Percentiles rank a stretch among this genome's conserved stretches.
These are phyloP conservation scores for Parnassius apollo DNA, from an alignment of 2,888 invertebrate genomes.

Conservation along the genomic window DNA sequence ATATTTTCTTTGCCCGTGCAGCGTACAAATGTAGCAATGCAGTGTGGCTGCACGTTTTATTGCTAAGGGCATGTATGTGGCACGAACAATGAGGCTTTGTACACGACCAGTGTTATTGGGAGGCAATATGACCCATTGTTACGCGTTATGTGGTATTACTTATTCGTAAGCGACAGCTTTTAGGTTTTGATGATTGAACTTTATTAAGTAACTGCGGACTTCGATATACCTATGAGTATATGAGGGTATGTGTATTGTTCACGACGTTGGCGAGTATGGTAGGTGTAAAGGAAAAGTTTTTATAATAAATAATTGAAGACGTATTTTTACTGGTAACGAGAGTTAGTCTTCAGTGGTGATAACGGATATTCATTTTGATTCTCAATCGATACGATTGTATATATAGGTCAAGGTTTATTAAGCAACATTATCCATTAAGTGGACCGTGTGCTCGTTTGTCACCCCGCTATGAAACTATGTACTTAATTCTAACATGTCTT, in stretches of 20 bases:
- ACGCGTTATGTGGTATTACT: conserved; percentile 17
- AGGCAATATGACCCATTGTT: conserved; percentile 37
- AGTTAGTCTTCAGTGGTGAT: too few species aligned
- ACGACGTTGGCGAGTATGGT: not conserved
- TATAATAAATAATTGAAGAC: too few species aligned
- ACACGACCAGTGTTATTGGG: conserved; percentile 37
- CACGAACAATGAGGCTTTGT: conserved; percentile 44
- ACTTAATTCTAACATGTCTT: too few species aligned
- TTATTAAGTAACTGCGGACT: conserved; percentile 11
- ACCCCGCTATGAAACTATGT: too few species aligned
- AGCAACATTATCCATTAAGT: too few species aligned
- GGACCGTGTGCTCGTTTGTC: too few species aligned
- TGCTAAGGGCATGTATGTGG: conserved; percentile 31
- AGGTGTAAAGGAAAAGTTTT: too few species aligned
- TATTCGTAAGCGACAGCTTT: conserved; percentile 18
- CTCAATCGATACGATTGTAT: too few species aligned
- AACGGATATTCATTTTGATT: too few species aligned
- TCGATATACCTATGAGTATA: not conserved
- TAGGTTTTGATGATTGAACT: conserved; percentile 10
- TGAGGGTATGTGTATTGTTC: not conserved
- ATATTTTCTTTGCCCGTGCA: conserved; percentile 5
- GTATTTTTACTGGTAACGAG: too few species aligned
- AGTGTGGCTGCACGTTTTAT: conserved; percentile 32
- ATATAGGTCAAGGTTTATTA: too few species aligned
- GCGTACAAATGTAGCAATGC: conserved; percentile 28